Conservation (phyloP, 2,888 invertebrate species). For the Coecobrya sp. region DNA sequence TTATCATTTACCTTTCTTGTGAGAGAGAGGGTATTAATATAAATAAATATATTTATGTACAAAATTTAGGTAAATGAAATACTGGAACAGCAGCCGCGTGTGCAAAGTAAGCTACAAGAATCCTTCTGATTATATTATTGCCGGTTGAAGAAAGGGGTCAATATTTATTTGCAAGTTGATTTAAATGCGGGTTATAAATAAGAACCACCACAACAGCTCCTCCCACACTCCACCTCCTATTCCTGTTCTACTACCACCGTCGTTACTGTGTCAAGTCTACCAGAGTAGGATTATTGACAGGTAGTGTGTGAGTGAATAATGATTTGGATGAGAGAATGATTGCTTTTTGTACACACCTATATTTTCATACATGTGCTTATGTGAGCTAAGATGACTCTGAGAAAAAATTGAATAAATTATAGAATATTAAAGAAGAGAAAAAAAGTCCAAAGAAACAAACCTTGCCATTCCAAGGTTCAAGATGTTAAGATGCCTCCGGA, state of each 20-base stretch:
- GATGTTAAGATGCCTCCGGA: slow-evolving; percentile 82
- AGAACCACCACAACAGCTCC: neutral
- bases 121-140: slow-evolving; percentile 32
- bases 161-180: slow-evolving; percentile 22
- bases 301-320: neutral
- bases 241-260: neutral
- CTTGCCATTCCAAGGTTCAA: slow-evolving; percentile 83
- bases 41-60: neutral
- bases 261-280: slow-evolving; percentile 49
- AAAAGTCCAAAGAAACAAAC: slow-evolving; percentile 76
- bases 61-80: neutral
- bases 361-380: neutral
- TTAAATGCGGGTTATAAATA: slow-evolving; percentile 10
- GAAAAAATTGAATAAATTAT: neutral
- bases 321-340: neutral
- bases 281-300: neutral
- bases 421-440: neutral
- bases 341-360: too few species aligned
- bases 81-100: neutral
- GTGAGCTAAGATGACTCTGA: neutral
- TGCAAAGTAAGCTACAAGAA: neutral
- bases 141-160: slow-evolving; percentile 45
- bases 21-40: too few species aligned
- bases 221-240: neutral
- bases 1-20: too few species aligned